A percentile compares a stretch with the other conserved stretches of the same genome.
phyloP scores from a whole-genome alignment of 2,113 vertebrate genomes.

The Cyprinodon tularosa region DNA sequence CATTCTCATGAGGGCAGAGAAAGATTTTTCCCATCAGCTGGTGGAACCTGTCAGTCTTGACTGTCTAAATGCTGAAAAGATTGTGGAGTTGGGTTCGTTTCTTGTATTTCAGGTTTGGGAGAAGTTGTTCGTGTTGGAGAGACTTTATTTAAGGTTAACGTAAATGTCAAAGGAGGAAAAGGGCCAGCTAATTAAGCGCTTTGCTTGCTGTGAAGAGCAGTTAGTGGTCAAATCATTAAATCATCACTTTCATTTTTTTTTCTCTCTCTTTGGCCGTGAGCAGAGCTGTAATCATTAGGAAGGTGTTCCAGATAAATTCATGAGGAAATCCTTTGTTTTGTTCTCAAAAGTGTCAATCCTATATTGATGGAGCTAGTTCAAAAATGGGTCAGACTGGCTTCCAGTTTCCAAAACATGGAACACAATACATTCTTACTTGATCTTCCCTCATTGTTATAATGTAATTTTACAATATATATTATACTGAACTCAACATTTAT shows the following conservation, averaged over 20 bases:
- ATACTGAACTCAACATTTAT: neutral
- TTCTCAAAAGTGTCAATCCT: conserved; percentile 43
- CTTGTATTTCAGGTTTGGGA: neutral
- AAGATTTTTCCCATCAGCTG: conserved; percentile 66
- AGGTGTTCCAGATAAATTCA: conserved; percentile 56
- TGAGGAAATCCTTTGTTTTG: conserved; percentile 39
- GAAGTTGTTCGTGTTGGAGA: conserved; percentile 27
- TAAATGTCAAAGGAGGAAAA: conserved; percentile 49
- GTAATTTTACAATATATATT: neutral
- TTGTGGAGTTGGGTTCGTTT: conserved; percentile 13
- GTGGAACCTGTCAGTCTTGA: conserved; percentile 7
- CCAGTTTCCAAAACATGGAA: conserved; percentile 26
- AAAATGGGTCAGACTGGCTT: conserved; percentile 8
- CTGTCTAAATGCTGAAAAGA: conserved; percentile 11
- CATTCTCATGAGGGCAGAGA: conserved; percentile 33
- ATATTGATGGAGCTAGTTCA: conserved; percentile 40
- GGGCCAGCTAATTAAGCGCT: conserved; percentile 47
- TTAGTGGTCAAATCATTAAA: conserved; percentile 38
- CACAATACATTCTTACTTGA: conserved; percentile 16
- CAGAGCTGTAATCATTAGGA: conserved; percentile 44
- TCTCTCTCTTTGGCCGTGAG: conserved; percentile 21
- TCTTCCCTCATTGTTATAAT: neutral
- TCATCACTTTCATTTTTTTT: conserved; percentile 31
- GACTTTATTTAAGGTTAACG: conserved; percentile 44
- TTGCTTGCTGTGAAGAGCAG: conserved; percentile 28